Evolutionary conservation across 2,888 invertebrate species (phyloP).

Genomic region (Mimachlamys varia): DNA sequence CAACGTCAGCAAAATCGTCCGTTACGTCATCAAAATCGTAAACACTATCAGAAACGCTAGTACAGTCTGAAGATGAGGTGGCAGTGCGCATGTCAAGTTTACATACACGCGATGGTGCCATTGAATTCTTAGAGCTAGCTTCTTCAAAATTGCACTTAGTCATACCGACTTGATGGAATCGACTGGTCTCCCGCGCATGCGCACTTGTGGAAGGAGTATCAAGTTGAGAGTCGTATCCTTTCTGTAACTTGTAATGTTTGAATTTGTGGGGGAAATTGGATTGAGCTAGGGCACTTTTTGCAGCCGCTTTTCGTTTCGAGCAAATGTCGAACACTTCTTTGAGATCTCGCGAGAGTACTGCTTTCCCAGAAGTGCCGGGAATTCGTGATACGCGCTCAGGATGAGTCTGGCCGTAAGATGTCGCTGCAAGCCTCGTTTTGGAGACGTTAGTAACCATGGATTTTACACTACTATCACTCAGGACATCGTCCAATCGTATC

Average conservation of each 20-base stretch:
- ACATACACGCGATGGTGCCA: neutral
- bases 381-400: neutral
- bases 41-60: neutral
- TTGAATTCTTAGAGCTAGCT: neutral
- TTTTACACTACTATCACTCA: neutral
- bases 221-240: neutral
- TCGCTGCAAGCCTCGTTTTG: neutral
- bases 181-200: neutral
- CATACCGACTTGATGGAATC: neutral
- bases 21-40: constrained; percentile 7
- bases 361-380: neutral
- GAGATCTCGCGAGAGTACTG: neutral
- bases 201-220: constrained; percentile 1
- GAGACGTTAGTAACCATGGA: neutral
- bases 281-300: neutral
- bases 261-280: constrained; percentile 9
- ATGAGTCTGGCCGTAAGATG: constrained; percentile 9
- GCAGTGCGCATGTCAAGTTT: neutral
- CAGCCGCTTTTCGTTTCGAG: neutral
- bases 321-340: constrained; percentile 6
- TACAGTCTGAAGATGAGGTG: neutral
- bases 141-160: constrained; percentile 29
- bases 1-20: neutral
- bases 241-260: constrained; percentile 10
- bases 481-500: neutral